Evolutionary conservation across 1,140 invertebrate genomes (phyloP).

Genomic region (Oryctes rhinoceros): DNA sequence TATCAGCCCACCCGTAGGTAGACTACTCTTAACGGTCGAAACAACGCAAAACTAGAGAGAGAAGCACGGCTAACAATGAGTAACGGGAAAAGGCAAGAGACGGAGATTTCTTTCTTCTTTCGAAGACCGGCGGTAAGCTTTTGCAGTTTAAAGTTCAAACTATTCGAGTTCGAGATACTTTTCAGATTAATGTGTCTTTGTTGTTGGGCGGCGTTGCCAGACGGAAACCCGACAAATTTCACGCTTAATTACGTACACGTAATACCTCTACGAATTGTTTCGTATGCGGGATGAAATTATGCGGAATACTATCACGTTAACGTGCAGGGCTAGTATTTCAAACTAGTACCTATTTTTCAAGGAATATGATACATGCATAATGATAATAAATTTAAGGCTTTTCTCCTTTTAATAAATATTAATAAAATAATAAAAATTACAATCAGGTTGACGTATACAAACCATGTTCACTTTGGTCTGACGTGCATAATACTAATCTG

Average conservation of each 20-base stretch:
- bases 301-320: background rate
- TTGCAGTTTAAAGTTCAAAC: constrained; percentile 9
- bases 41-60: background rate
- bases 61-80: background rate
- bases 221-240: constrained; percentile 5
- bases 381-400: too few relatives aligned
- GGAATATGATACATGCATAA: too few relatives aligned
- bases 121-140: background rate
- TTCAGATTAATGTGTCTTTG: constrained; percentile 15
- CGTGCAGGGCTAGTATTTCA: background rate
- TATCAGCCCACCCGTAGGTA: background rate
- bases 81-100: background rate
- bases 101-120: background rate
- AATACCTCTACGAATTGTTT: background rate
- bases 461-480: too few relatives aligned
- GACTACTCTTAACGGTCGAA: background rate
- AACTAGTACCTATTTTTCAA: too few relatives aligned
- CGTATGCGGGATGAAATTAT: background rate
- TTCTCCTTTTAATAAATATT: too few relatives aligned
- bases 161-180: constrained; percentile 21
- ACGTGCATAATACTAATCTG: too few relatives aligned
- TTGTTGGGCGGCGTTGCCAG: background rate
- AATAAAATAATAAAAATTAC: too few relatives aligned
- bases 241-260: constrained; percentile 2
- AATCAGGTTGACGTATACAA: too few relatives aligned